These are phyloP conservation scores for Camptogramma bilineatum DNA, from an alignment of 2,888 invertebrate species.

Conservation along the genomic window DNA sequence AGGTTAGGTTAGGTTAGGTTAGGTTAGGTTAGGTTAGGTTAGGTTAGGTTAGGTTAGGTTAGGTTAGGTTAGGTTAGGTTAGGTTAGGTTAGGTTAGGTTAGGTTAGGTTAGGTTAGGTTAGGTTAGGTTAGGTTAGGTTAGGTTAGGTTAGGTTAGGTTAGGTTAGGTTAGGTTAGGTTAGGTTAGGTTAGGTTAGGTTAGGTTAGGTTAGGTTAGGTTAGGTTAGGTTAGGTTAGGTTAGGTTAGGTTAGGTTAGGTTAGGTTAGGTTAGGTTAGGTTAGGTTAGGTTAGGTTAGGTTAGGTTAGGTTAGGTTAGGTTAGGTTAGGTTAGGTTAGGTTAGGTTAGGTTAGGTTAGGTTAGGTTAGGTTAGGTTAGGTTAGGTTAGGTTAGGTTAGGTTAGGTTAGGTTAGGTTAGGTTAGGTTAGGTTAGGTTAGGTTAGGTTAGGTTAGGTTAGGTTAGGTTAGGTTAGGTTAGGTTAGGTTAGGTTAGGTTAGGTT, in stretches of 20 bases:
- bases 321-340: background rate
- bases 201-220: constrained; percentile 2
- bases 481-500: constrained; percentile 2
- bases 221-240: background rate
- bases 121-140: constrained; percentile 2
- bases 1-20: too few relatives aligned
- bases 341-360: background rate
- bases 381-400: background rate
- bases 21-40: background rate
- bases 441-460: constrained; percentile 2
- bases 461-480: constrained; percentile 2
- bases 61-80: background rate
- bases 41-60: background rate
- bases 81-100: constrained; percentile 2
- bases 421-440: constrained; percentile 2
- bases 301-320: background rate
- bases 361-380: background rate
- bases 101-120: constrained; percentile 2
- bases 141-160: constrained; percentile 2
- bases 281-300: background rate
- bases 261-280: background rate
- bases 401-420: constrained; percentile 2
- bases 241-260: background rate
- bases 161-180: constrained; percentile 2
- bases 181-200: constrained; percentile 2